Evolutionary conservation across 2,888 invertebrate genomes (phyloP), one percentile per base, ranked within the genome.

Genomic region (Drosophila subquinaria): DNA sequence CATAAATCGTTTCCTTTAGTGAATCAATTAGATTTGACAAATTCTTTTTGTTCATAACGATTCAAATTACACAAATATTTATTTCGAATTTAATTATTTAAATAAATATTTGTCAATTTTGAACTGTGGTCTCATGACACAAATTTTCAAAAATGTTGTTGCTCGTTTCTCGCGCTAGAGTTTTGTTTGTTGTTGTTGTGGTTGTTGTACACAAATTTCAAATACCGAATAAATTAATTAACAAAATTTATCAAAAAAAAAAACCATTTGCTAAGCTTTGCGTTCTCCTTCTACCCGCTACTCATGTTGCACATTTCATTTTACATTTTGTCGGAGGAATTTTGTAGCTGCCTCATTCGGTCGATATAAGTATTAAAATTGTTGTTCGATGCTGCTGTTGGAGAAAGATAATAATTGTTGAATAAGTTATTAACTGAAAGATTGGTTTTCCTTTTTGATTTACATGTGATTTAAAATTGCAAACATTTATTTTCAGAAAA

Each of bases 151-250:
- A 79, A 64, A 40, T 38, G 55, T 55, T 55, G 47, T 69, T 30
- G 27, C 55, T 17, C 17, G 17, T 71, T 53, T 75, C 74, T 55
- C 83, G 70, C 89, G 81, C 88, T 81, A 90, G 88, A 81, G 88
- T 71, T 77, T 75, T 53, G 62, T 59, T 55, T 64, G 63, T 27
- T 73, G 63, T 27, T 73, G 59, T 52, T 77, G 76, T 71, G 70
- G 69, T 66, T 78, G 74, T 72, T 76, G 66, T 74, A 81, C 73
- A 80, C 82, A 72, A 79, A 79, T 73, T 51, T 69, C 62, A 76
- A 79, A 70, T 71, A 73, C 89, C 89, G 82, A 89, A 87, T 87
- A 76, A 88, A 75, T 75, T 42, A 82, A 59, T 73, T 73, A 84
- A 79, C 73, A 88, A 85, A 85, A 76, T 78, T 76, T 78, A 79